These are phyloP conservation scores for Gryllus bimaculatus DNA, from an alignment of 1,140 invertebrate species.

Conservation along the genomic window DNA sequence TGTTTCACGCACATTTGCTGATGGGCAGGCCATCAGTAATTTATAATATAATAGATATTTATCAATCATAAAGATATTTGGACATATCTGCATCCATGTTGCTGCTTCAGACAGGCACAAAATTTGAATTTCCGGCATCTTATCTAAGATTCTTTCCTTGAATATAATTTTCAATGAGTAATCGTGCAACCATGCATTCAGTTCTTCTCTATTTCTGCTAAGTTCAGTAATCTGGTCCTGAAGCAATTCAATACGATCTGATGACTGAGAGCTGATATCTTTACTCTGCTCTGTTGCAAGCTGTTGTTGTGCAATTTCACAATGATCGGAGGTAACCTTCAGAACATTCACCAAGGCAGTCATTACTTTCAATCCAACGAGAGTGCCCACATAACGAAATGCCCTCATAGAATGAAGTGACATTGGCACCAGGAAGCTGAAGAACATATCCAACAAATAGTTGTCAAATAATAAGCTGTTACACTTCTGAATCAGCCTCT, in stretches of 20 bases:
- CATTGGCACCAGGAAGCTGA: background rate
- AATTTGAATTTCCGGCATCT: background rate
- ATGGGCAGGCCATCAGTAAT: background rate
- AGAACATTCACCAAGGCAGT: background rate
- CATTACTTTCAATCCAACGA: background rate
- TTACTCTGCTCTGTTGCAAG: background rate
- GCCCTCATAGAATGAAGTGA: background rate
- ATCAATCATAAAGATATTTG: background rate
- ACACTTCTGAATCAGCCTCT: background rate
- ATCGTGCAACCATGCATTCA: background rate
- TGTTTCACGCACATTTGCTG: background rate
- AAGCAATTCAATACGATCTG: background rate
- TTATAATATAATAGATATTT: background rate
- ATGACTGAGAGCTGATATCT: background rate
- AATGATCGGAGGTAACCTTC: background rate
- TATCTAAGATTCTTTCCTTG: background rate
- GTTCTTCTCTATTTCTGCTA: background rate
- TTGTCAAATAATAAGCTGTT: background rate
- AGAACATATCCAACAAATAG: background rate
- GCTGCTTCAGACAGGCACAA: background rate
- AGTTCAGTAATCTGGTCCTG: background rate
- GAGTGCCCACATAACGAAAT: background rate
- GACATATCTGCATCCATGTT: background rate
- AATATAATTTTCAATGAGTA: background rate
- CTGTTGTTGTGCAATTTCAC: background rate